Conservation (phyloP, 2,888 invertebrate species). For the Smittia sp. region DNA sequence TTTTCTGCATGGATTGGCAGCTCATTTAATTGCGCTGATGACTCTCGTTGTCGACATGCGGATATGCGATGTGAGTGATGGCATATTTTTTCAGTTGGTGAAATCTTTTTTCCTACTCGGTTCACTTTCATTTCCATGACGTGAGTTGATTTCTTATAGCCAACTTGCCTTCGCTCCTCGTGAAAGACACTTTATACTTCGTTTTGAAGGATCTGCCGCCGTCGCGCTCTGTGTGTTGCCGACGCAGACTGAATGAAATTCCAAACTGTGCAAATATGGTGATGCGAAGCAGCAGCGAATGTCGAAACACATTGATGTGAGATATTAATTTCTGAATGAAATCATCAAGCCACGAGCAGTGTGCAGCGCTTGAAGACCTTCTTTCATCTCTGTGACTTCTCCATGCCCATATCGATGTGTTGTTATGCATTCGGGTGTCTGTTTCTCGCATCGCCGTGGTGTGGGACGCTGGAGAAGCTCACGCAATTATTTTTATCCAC, state of each 20-base stretch:
- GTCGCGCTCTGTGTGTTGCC: neutral
- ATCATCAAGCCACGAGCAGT: neutral
- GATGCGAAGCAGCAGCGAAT: neutral
- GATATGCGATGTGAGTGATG: neutral
- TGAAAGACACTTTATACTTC: neutral
- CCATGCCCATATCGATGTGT: neutral
- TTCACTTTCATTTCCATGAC: no score
- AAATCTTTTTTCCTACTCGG: neutral
- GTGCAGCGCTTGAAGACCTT: neutral
- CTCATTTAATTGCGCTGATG: neutral
- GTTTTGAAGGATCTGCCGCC: neutral
- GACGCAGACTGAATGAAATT: neutral
- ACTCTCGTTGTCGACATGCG: neutral
- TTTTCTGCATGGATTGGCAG: no score
- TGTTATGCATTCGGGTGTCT: neutral
- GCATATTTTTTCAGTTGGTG: neutral
- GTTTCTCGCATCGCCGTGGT: neutral
- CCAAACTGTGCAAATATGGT: neutral
- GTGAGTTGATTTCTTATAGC: no score
- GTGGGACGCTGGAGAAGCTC: neutral
- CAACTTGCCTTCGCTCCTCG: neutral
- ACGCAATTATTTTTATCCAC: neutral
- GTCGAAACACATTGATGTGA: neutral
- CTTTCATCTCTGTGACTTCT: no score
- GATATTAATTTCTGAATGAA: slow-evolving; percentile 16